Evolutionary conservation across 2,888 invertebrate species (phyloP).

Genomic region (Allacma fusca): DNA sequence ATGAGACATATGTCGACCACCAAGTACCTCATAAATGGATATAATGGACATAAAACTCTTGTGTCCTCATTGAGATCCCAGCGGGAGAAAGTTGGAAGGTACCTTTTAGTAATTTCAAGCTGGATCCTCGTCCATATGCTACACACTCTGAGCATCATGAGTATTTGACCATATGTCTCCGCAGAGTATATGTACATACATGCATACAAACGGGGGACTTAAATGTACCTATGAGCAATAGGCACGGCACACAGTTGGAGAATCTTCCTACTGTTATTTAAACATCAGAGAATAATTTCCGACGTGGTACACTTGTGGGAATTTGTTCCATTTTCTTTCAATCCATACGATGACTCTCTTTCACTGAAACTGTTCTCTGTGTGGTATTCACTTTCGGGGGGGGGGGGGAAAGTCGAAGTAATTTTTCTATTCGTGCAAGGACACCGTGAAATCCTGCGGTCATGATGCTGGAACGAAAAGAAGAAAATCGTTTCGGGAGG

Average conservation of each 20-base stretch:
- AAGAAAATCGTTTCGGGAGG: not conserved
- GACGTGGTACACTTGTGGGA: not conserved
- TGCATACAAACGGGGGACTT: too few relatives aligned
- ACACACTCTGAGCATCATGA: too few relatives aligned
- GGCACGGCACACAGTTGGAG: not conserved
- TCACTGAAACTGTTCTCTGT: too few relatives aligned
- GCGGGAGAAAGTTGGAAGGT: conserved; percentile 1
- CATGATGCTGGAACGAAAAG: not conserved
- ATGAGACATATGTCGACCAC: not conserved
- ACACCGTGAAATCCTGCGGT: not conserved
- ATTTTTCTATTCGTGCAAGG: not conserved
- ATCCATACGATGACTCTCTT: too few relatives aligned
- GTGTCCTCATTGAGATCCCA: not conserved
- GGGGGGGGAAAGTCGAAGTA: not conserved
- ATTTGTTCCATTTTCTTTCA: conserved; percentile 10
- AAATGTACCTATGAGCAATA: too few relatives aligned
- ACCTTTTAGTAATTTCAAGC: not conserved
- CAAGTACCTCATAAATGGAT: conserved; percentile 16
- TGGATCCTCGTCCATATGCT: too few relatives aligned
- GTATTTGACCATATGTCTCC: too few relatives aligned
- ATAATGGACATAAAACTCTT: conserved; percentile 16
- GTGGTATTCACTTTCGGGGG: too few relatives aligned
- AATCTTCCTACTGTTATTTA: not conserved
- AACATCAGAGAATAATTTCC: conserved; percentile 8
- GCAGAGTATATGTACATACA: too few relatives aligned